Conservation (phyloP, 2,888 invertebrate genomes). For the Hydrotaea diabolus region DNA sequence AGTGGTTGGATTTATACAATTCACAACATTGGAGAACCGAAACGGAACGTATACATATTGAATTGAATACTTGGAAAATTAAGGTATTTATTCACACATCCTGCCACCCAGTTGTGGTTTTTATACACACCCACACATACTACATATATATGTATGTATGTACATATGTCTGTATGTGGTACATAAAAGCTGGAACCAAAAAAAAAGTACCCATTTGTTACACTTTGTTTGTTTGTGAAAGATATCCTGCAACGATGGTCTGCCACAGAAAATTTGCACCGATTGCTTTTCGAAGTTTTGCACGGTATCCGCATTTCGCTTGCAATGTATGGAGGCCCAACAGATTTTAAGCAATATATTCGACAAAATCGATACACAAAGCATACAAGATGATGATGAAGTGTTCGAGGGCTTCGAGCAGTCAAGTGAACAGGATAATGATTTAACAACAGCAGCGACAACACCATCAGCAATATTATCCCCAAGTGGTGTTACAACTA, state of each 20-base stretch:
- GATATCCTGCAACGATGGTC: constrained; percentile 76
- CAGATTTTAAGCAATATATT: constrained; percentile 75
- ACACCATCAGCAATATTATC: constrained; percentile 22
- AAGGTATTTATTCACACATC: constrained; percentile 71
- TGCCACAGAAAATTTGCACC: constrained; percentile 77
- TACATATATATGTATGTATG: too few relatives aligned
- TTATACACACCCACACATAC: too few relatives aligned
- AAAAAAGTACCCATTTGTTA: neutral
- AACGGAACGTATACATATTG: constrained; percentile 75
- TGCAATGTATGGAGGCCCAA: constrained; percentile 75
- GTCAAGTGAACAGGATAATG: constrained; percentile 58
- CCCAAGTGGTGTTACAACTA: constrained; percentile 23
- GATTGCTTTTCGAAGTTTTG: constrained; percentile 78
- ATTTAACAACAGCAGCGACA: constrained; percentile 53
- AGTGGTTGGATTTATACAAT: constrained; percentile 77
- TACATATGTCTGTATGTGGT: too few relatives aligned
- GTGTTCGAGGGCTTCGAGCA: constrained; percentile 65
- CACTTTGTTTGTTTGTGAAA: constrained; percentile 49
- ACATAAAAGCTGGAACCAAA: neutral
- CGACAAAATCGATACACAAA: constrained; percentile 76
- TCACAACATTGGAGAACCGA: constrained; percentile 74
- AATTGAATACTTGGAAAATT: constrained; percentile 75
- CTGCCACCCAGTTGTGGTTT: too few relatives aligned
- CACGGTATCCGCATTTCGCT: constrained; percentile 74
- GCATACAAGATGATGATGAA: constrained; percentile 70